Evolutionary conservation across 1,140 invertebrate species (phyloP).

Genomic region (Drosophila azteca): DNA sequence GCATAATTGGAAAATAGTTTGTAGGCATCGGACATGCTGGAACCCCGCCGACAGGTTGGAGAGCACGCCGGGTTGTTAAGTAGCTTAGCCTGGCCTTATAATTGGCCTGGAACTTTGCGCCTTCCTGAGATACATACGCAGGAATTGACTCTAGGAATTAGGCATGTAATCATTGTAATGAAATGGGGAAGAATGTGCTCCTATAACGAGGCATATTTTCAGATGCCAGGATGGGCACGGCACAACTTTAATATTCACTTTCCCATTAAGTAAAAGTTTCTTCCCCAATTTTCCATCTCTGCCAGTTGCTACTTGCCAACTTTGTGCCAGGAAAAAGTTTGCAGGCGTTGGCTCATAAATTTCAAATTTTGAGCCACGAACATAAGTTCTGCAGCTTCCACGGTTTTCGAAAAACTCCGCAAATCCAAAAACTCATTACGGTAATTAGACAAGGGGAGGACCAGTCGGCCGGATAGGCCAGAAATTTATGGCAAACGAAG

Average conservation of each 20-base stretch:
- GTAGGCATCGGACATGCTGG: conserved; percentile 6
- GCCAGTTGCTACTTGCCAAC: conserved; percentile 35
- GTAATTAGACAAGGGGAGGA: conserved; percentile 57
- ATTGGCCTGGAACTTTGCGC: conserved; percentile 23
- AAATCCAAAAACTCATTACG: conserved; percentile 72
- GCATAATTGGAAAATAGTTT: conserved; percentile 76
- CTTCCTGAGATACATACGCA: not conserved
- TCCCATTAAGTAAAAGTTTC: conserved; percentile 49
- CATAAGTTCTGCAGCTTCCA: conserved; percentile 64
- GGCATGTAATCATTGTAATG: conserved; percentile 21
- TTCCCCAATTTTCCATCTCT: not conserved
- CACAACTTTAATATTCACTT: conserved; percentile 59
- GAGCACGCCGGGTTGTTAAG: conserved; percentile 41
- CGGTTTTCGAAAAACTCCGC: conserved; percentile 38
- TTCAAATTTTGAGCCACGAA: conserved; percentile 64
- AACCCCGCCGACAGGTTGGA: conserved; percentile 26
- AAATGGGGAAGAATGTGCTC: conserved; percentile 19
- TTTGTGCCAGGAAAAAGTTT: conserved; percentile 56
- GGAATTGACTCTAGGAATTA: conserved; percentile 17
- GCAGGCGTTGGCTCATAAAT: conserved; percentile 65
- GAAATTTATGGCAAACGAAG: conserved; percentile 46
- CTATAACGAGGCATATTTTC: conserved; percentile 29
- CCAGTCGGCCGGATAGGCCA: conserved; percentile 16
- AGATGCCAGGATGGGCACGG: conserved; percentile 7
- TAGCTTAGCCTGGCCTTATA: conserved; percentile 40